Base-by-base conservation (phyloP, 2,113 vertebrate species). In the Hippocampus guttulatus region DNA sequence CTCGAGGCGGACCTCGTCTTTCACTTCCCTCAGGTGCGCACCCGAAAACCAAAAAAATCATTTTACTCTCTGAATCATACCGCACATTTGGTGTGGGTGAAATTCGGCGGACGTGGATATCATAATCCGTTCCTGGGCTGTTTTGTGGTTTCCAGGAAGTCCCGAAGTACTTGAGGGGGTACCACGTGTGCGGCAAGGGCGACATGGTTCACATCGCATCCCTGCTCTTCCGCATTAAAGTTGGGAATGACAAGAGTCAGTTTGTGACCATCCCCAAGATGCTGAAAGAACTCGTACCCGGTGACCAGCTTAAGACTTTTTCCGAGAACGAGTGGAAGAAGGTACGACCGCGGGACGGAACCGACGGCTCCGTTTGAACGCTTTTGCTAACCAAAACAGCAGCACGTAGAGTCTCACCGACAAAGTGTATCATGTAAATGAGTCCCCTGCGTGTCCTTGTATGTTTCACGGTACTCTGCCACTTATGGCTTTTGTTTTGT, bases 141-240 rank as follows among this genome's bases (percentile, higher is more conserved):
- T 4, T 63, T 16, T 73, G 2, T 71, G 1, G 33, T 23, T 45
- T 70, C 61, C 77, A 99, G 97, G 97, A 99, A 84, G 73, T 97
- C 43, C 96, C 97, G 0, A 99, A 99, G 82, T 99, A 98, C 86
- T 90, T 98, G 80, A 90, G 95, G 70, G 97, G 97, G 4, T 98
- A 97, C 80, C 96, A 98, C 75, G 92, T 89, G 67, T 93, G 93
- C 67, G 92, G 91, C 14, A 94, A 88, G 82, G 95, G 96, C 20
- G 97, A 98, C 5, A 93, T 92, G 67, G 52, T 94, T 51, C 91
- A 93, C 70, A 90, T 98, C 18, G 97, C 93, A 0, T 93, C 92
- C 40, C 90, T 98, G 71, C 95, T 99, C 78, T 97, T 93, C 75
- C 95, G 92, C 79, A 90, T 93, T 6, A 93, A 86, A 75, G 90